Base-by-base conservation (phyloP, 2,797 vertebrate species). In the Ctenochaetus hawaiiensis region DNA sequence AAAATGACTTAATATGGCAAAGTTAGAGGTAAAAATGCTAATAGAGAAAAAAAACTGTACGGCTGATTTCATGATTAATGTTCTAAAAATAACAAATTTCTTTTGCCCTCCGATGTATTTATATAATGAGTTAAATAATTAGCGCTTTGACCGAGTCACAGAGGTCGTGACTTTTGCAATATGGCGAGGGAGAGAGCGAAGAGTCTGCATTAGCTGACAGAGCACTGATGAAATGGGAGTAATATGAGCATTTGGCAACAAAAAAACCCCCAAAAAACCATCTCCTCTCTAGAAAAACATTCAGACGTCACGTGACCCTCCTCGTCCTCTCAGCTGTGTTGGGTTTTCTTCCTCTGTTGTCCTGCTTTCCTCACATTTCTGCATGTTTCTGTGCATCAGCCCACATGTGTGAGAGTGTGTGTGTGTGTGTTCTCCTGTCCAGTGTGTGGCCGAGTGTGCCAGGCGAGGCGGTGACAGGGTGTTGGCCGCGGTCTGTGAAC, bases 401-500 rank as follows among this genome's bases (percentile, higher is more conserved):
- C 39, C 72, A 48, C 52, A 22, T 9, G 52, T 69, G 56, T 67
- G 62, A 43, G 30, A 22, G 41, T 30, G 57, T 58, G 57, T 61
- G 26, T 47, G 59, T 44, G 43, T 71, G 67, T 63, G 59, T 43
- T 49, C 5, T 14, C 10, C 13, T 30, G 77, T 20, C 30, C 47
- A 8, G 73, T 56, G 83, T 75, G 77, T 78, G 76, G 52, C 6
- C 8, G 48, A 72, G 72, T 81, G 81, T 67, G 78, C 65, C 63
- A 23, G 47, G 81, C 72, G 8, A 63, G 70, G 84, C 76, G 2
- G 69, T 85, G 90, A 89, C 91, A 86, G 82, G 85, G 84, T 84
- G 80, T 64, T 78, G 68, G 71, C 74, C 44, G 13, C 34, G 58
- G 72, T 64, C 89, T 47, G 76, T 84, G 86, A 93, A 92, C 89